These are phyloP conservation scores for Phallusia fumigata DNA, from an alignment of 23 tunicate species.

Conservation along the genomic window DNA sequence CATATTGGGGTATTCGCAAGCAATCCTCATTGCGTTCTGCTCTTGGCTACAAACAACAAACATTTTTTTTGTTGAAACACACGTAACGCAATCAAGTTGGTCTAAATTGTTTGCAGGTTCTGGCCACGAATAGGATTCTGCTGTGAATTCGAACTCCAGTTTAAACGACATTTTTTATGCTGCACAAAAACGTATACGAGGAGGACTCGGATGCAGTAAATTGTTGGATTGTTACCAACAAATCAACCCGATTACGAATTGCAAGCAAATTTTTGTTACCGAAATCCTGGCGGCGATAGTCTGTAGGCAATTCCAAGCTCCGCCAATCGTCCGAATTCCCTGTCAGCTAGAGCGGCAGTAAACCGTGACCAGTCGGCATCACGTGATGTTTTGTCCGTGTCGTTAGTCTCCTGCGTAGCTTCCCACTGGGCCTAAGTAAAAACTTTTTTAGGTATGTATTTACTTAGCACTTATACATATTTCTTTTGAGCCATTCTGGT, in stretches of 20 bases:
- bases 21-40: not conserved
- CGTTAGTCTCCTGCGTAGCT: not conserved
- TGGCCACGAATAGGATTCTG: too few relatives aligned
- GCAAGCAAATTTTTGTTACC: not conserved
- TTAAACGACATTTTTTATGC: too few relatives aligned
- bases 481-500: too few relatives aligned
- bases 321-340: conserved; percentile 38
- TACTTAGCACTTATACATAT: too few relatives aligned
- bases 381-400: not conserved
- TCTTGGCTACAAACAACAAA: not conserved
- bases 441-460: too few relatives aligned
- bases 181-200: too few relatives aligned
- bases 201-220: too few relatives aligned
- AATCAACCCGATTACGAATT: not conserved
- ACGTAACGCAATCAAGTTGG: too few relatives aligned
- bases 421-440: conserved; percentile 42
- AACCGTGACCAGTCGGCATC: conserved; percentile 47
- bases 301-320: conserved; percentile 37
- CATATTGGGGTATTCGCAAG: conserved; percentile 1
- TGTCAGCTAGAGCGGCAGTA: conserved; percentile 45
- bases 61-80: not conserved
- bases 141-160: too few relatives aligned
- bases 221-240: too few relatives aligned
- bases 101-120: too few relatives aligned
- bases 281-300: conserved; percentile 53